Percentiles rank a stretch among this genome's conserved stretches.
Conservation (phyloP, 2,113 vertebrate species). For the Tragulus kanchil region DNA sequence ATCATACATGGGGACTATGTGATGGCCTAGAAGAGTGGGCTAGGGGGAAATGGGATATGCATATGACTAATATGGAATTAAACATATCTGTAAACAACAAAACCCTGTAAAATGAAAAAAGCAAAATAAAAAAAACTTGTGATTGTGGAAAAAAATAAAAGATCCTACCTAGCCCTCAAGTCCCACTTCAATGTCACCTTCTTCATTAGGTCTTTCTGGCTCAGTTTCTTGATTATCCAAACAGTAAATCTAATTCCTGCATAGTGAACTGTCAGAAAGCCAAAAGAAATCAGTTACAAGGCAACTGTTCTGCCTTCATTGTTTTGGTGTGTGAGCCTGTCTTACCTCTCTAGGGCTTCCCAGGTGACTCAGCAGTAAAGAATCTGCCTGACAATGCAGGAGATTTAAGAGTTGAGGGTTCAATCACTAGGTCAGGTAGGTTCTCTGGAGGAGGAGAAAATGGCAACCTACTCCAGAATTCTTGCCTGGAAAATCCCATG, state of each 20-base stretch:
- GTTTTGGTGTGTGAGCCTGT: background rate
- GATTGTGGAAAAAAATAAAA: too few relatives aligned
- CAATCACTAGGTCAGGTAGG: accelerated
- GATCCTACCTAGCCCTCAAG: background rate
- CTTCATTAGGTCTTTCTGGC: background rate
- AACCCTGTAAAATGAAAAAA: too few relatives aligned
- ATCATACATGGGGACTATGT: too few relatives aligned
- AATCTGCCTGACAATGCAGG: background rate
- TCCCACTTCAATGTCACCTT: background rate
- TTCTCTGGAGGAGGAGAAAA: background rate
- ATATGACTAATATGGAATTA: too few relatives aligned
- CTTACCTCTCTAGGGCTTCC: background rate
- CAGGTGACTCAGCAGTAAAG: background rate
- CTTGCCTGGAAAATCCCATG: background rate
- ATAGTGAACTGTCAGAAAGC: background rate
- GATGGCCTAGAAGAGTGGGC: too few relatives aligned
- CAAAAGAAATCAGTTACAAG: background rate
- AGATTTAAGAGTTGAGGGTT: background rate
- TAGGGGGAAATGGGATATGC: too few relatives aligned
- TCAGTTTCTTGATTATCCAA: background rate
- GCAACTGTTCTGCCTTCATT: background rate
- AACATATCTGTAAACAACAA: too few relatives aligned
- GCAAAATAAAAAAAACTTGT: too few relatives aligned
- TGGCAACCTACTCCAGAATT: background rate
- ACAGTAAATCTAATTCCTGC: background rate